A percentile compares a stretch with the other conserved stretches of the same genome.
phyloP scores from a whole-genome alignment of 64 coral and sea anemone species.

The Orbicella faveolata region DNA sequence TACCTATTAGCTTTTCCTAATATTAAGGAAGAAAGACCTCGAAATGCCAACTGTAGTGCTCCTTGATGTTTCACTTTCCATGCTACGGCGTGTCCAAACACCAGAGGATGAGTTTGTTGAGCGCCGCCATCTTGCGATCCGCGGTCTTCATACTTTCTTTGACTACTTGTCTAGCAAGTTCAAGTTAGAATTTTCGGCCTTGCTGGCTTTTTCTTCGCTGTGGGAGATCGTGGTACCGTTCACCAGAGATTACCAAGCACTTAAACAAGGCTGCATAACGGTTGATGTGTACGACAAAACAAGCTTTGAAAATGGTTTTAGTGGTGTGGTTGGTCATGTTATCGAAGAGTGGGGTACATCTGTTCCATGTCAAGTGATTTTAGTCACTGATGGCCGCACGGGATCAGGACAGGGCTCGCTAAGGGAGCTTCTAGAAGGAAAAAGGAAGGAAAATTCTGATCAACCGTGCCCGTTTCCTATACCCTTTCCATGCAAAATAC shows the following conservation, averaged over 20 bases:
- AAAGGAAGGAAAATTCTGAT: constrained; percentile 44
- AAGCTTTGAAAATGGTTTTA: constrained; percentile 89
- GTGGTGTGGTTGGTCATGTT: constrained; percentile 90
- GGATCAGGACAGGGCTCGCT: constrained; percentile 86
- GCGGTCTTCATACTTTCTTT: constrained; percentile 89
- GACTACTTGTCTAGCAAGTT: constrained; percentile 85
- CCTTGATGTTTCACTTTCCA: constrained; percentile 96
- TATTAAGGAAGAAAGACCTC: not conserved
- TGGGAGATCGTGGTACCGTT: constrained; percentile 98
- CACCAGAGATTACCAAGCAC: constrained; percentile 86
- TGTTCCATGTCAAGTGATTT: constrained; percentile 84
- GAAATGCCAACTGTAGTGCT: constrained; percentile 95
- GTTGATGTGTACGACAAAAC: constrained; percentile 96
- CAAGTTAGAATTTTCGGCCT: constrained; percentile 91
- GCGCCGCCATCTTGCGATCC: constrained; percentile 79
- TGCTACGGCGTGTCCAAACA: constrained; percentile 81
- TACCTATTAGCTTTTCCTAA: not conserved
- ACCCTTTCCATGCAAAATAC: constrained; percentile 93
- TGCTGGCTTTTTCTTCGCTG: constrained; percentile 94
- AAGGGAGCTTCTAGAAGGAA: constrained; percentile 78
- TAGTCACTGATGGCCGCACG: constrained; percentile 89
- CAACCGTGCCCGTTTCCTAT: constrained; percentile 75
- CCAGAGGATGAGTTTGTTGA: constrained; percentile 69
- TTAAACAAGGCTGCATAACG: constrained; percentile 96
- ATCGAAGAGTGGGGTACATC: constrained; percentile 97